Conservation (phyloP, 2,797 vertebrate species). For the Gallinago nigripennis region DNA sequence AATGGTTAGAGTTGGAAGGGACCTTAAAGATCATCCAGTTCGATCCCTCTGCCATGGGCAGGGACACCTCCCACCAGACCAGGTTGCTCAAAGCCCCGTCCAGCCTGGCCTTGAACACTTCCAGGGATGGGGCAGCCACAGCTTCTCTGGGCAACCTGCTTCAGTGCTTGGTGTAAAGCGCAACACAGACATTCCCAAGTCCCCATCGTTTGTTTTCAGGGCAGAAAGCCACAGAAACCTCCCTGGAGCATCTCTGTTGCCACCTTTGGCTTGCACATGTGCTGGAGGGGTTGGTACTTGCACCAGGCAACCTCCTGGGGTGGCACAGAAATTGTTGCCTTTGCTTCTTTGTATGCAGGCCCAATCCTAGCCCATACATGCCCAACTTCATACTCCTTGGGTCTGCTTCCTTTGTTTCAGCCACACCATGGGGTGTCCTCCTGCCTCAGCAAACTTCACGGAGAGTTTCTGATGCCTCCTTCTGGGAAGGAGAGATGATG, state of each 20-base stretch:
- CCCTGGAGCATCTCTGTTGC: neutral
- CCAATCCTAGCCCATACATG: too few species aligned
- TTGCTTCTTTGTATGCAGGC: neutral
- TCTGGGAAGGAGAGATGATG: neutral
- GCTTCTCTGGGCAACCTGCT: too few species aligned
- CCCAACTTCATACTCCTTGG: neutral
- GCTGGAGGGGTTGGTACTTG: neutral
- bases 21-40: too few species aligned
- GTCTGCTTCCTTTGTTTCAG: neutral
- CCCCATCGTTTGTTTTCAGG: neutral
- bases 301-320: neutral
- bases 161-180: neutral
- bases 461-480: neutral
- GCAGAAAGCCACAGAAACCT: neutral
- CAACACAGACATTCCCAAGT: neutral
- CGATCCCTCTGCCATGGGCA: too few species aligned
- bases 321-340: neutral
- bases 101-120: too few species aligned
- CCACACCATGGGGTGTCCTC: accelerated
- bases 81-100: too few species aligned
- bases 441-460: neutral
- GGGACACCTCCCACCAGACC: too few species aligned
- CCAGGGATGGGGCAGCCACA: too few species aligned
- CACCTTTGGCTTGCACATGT: accelerated
- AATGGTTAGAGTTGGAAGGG: too few species aligned